phyloP scores from a whole-genome alignment of 2,113 vertebrate species.

The Xenopus laevis region DNA sequence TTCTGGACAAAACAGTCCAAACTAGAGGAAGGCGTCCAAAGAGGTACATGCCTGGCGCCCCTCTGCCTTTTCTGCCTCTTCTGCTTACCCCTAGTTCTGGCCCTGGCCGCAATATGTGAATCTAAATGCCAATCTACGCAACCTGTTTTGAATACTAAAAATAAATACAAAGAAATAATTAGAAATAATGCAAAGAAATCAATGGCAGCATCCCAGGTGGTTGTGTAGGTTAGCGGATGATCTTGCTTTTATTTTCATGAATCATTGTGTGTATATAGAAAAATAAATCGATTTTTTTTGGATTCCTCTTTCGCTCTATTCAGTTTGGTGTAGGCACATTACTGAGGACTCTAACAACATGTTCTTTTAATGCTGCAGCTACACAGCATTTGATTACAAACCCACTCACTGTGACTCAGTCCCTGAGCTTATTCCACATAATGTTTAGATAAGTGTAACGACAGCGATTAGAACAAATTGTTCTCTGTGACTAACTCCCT shows the following conservation, averaged over 20 bases:
- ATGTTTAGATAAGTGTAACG: constrained; percentile 64
- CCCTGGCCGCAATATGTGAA: too few relatives aligned
- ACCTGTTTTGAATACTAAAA: constrained; percentile 8
- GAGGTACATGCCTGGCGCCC: too few relatives aligned
- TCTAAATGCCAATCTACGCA: constrained; percentile 1
- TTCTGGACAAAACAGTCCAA: too few relatives aligned
- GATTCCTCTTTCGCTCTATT: constrained; percentile 12
- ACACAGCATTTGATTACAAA: constrained; percentile 70
- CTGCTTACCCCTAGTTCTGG: too few relatives aligned
- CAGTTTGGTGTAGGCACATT: constrained; percentile 55
- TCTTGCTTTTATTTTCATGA: constrained; percentile 15
- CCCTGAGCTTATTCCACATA: constrained; percentile 65
- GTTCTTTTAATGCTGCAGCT: constrained; percentile 65
- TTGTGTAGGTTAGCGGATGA: constrained; percentile 14
- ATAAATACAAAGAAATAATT: constrained; percentile 5
- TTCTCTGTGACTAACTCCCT: constrained; percentile 66
- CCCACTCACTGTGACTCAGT: constrained; percentile 75
- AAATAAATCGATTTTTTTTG: constrained; percentile 21
- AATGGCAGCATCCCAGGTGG: neutral
- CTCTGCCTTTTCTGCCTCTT: too few relatives aligned
- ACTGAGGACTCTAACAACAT: constrained; percentile 57
- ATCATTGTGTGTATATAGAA: constrained; percentile 20
- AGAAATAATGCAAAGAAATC: neutral
- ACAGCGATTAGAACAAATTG: constrained; percentile 65
- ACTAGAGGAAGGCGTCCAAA: too few relatives aligned